These are phyloP conservation scores for Hylaeus anthracinus DNA, from an alignment of 1,140 invertebrate species.

Conservation along the genomic window DNA sequence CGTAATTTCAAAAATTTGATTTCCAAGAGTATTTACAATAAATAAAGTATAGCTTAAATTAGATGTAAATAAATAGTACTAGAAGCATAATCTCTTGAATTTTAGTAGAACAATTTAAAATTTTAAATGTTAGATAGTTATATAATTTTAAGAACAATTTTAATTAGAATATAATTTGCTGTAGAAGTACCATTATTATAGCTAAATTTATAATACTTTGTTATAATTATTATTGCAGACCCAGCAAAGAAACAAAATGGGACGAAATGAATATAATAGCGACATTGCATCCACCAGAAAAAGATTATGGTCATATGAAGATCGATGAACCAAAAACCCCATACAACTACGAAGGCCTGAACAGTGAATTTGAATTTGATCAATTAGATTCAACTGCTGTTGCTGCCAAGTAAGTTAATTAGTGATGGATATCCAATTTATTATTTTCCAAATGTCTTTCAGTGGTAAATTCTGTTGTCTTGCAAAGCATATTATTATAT, in stretches of 20 bases:
- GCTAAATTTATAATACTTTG: neutral
- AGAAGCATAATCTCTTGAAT: neutral
- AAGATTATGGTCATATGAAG: slow-evolving; percentile 99
- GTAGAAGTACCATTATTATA: neutral
- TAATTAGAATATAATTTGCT: neutral
- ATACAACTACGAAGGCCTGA: slow-evolving; percentile 89
- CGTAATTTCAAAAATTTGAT: neutral
- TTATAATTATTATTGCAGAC: slow-evolving; percentile 75
- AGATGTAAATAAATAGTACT: neutral
- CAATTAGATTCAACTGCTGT: slow-evolving; percentile 89
- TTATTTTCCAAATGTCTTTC: neutral
- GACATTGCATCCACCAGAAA: slow-evolving; percentile 97
- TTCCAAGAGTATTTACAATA: neutral
- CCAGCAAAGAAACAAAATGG: slow-evolving; percentile 93
- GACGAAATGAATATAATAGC: slow-evolving; percentile 99
- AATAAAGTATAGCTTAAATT: no score
- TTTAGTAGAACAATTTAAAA: neutral
- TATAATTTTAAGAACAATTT: neutral
- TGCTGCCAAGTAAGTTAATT: slow-evolving; percentile 85
- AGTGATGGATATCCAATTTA: neutral
- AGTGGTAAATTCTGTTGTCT: neutral
- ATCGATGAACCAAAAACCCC: slow-evolving; percentile 99
- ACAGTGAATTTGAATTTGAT: slow-evolving; percentile 87
- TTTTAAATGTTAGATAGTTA: neutral
- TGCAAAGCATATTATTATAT: neutral